phyloP scores from a whole-genome alignment of 2,888 invertebrate genomes.

The Protophormia terraenovae region DNA sequence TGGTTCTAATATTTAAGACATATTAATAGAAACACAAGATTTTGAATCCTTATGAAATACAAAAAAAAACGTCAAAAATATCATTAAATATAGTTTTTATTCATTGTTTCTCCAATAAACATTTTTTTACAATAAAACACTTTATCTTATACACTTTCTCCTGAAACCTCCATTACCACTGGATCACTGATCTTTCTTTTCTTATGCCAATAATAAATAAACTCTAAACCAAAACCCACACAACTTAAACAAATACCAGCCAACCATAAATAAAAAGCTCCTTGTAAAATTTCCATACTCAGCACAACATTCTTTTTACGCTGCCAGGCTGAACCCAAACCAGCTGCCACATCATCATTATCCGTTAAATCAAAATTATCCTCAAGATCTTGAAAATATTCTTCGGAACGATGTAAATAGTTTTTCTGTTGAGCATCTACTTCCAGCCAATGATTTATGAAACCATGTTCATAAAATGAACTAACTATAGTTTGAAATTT shows the following conservation, averaged over 20 bases:
- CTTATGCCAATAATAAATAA: slow-evolving; percentile 35
- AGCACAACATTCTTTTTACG: slow-evolving; percentile 72
- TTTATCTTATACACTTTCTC: neutral
- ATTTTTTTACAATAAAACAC: too few relatives aligned
- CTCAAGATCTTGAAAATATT: slow-evolving; percentile 54
- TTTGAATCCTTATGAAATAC: too few relatives aligned
- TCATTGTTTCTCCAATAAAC: too few relatives aligned
- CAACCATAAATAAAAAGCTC: slow-evolving; percentile 78
- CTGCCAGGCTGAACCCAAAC: neutral
- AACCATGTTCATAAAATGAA: slow-evolving; percentile 74
- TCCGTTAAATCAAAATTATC: slow-evolving; percentile 61
- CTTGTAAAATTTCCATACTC: slow-evolving; percentile 76
- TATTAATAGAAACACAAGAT: too few relatives aligned
- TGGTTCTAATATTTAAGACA: too few relatives aligned
- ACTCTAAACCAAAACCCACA: slow-evolving; percentile 70
- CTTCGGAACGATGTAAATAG: slow-evolving; percentile 68
- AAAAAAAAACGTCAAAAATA: too few relatives aligned
- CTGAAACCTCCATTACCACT: neutral
- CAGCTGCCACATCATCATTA: slow-evolving; percentile 52
- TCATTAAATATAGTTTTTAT: too few relatives aligned
- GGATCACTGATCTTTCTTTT: neutral
- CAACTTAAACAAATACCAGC: slow-evolving; percentile 73
- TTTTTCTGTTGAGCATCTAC: slow-evolving; percentile 60
- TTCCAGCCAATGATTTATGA: slow-evolving; percentile 76
- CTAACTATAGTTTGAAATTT: slow-evolving; percentile 73